These are phyloP conservation scores for Seira musarum DNA, from an alignment of 2,888 invertebrate species.

Conservation along the genomic window DNA sequence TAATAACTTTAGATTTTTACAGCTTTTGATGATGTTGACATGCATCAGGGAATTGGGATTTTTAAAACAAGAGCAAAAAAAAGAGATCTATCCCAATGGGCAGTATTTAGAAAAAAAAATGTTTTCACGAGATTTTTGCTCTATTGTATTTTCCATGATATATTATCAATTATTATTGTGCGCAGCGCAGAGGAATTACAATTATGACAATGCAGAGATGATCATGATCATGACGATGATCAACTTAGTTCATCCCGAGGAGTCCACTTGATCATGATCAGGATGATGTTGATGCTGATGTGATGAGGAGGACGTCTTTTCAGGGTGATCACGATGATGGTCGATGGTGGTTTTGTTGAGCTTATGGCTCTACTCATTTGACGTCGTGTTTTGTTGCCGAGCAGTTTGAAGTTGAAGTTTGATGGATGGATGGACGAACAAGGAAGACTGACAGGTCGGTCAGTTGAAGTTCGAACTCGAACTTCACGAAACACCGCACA, in stretches of 20 bases:
- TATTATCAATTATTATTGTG: slow-evolving; percentile 34
- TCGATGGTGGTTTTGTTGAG: slow-evolving; percentile 1
- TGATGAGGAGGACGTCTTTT: too few species aligned
- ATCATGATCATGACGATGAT: too few species aligned
- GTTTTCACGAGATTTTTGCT: slow-evolving; percentile 9
- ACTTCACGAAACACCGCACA: too few species aligned
- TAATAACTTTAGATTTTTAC: too few species aligned
- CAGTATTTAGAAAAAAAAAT: slow-evolving; percentile 7
- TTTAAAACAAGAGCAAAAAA: too few species aligned
- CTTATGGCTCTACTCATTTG: slow-evolving; percentile 3
- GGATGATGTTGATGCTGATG: slow-evolving; percentile 34
- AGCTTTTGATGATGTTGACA: too few species aligned
- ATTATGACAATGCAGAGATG: slow-evolving; percentile 35
- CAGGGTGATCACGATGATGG: too few species aligned
- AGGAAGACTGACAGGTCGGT: slow-evolving; percentile 53
- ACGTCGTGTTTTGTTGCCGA: background rate
- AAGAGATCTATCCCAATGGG: too few species aligned
- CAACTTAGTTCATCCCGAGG: too few species aligned
- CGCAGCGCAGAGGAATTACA: slow-evolving; percentile 22
- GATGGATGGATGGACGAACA: slow-evolving; percentile 55
- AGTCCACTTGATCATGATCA: slow-evolving; percentile 48
- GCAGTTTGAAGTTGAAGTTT: slow-evolving; percentile 43
- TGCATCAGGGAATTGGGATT: too few species aligned
- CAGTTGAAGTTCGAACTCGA: slow-evolving; percentile 20
- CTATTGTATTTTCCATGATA: slow-evolving; percentile 30